Evolutionary conservation across 2,113 vertebrate species (phyloP).

Genomic region (Brienomyrus brachyistius): DNA sequence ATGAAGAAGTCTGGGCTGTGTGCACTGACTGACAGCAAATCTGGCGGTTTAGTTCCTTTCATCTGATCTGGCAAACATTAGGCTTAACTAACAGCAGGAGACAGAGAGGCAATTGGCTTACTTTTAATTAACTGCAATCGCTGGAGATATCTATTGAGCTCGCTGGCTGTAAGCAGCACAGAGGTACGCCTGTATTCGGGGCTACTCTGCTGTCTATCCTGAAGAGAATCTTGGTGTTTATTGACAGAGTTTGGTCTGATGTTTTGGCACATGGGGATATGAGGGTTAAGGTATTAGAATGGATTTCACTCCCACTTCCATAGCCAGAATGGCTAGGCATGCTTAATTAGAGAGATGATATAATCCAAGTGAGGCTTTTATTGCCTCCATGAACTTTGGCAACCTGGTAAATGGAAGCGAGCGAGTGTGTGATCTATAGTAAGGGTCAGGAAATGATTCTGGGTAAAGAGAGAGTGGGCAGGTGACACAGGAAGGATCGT

Average conservation of each 20-base stretch:
- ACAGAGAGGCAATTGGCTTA: slow-evolving; percentile 46
- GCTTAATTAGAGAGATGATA: slow-evolving; percentile 6
- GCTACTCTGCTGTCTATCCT: background rate
- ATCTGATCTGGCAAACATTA: slow-evolving; percentile 48
- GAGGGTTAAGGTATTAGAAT: background rate
- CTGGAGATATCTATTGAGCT: slow-evolving; percentile 36
- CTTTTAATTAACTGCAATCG: slow-evolving; percentile 40
- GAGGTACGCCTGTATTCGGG: slow-evolving; percentile 21
- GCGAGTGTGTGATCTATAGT: background rate
- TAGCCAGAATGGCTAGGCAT: background rate
- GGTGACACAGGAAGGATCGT: background rate
- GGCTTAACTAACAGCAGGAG: slow-evolving; percentile 42
- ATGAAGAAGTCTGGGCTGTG: slow-evolving; percentile 15
- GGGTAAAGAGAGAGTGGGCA: background rate
- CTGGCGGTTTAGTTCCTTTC: slow-evolving; percentile 45
- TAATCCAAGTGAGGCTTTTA: background rate
- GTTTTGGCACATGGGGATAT: background rate
- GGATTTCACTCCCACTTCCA: background rate
- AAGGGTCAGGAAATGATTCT: background rate
- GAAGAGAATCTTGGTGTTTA: background rate
- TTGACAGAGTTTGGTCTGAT: background rate
- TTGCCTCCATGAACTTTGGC: background rate
- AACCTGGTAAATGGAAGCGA: background rate
- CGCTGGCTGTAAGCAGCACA: slow-evolving; percentile 38
- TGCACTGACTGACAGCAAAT: slow-evolving; percentile 39